Evolutionary conservation across 2,113 vertebrate genomes (phyloP).

Genomic region (Ramphastos sulfuratus): DNA sequence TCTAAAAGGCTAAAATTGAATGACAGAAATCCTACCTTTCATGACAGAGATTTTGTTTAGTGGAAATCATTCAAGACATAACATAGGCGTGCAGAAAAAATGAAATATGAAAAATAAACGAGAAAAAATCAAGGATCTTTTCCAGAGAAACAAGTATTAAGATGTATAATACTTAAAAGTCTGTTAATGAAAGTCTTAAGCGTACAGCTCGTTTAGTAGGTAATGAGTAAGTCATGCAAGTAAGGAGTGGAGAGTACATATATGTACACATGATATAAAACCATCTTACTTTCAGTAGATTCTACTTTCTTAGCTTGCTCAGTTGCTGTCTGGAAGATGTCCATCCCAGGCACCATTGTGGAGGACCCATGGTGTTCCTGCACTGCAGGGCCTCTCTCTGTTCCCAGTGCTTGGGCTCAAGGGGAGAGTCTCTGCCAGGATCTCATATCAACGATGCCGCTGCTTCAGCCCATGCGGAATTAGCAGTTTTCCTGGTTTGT

Average conservation of each 20-base stretch:
- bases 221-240: background rate
- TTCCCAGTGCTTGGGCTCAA: accelerated
- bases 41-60: background rate
- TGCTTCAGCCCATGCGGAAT: background rate
- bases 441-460: accelerated
- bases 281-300: background rate
- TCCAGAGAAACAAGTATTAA: background rate
- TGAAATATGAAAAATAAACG: background rate
- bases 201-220: background rate
- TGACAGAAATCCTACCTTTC: background rate
- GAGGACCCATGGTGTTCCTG: background rate
- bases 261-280: background rate
- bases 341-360: background rate
- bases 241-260: background rate
- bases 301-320: background rate
- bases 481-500: background rate
- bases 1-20: background rate
- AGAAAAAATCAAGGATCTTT: background rate
- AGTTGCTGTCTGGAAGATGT: background rate
- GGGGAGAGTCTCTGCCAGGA: background rate
- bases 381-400: background rate
- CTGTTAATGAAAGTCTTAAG: background rate
- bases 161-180: background rate
- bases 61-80: background rate
- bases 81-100: background rate